Percentiles rank a stretch among this genome's conserved stretches.
These are phyloP conservation scores for Anguilla rostrata DNA, from an alignment of 2,113 vertebrate genomes.

Conservation along the genomic window DNA sequence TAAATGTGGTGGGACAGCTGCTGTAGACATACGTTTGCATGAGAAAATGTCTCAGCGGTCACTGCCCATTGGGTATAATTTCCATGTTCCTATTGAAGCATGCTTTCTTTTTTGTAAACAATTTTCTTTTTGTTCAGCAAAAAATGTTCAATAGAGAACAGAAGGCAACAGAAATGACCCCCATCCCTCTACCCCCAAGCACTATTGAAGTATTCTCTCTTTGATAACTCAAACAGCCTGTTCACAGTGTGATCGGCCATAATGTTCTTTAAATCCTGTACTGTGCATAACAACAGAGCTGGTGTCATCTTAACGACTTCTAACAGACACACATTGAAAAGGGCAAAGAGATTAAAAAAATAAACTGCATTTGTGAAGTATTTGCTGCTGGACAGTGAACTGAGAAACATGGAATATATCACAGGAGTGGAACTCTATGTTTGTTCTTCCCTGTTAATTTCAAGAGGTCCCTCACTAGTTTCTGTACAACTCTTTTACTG, in stretches of 20 bases:
- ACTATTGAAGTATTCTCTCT: background rate
- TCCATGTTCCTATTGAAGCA: background rate
- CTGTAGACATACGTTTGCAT: background rate
- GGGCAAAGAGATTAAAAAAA: background rate
- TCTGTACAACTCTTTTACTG: too few relatives aligned
- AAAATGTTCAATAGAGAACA: background rate
- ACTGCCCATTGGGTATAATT: background rate
- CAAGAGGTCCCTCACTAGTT: background rate
- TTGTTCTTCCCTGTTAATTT: background rate
- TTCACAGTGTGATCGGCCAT: background rate
- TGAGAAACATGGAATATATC: background rate
- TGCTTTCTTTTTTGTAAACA: background rate
- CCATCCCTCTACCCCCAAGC: background rate
- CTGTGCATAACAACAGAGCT: background rate
- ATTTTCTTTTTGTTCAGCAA: background rate
- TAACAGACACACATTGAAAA: background rate
- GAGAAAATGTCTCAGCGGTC: background rate
- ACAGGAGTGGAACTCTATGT: background rate
- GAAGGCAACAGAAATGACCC: background rate
- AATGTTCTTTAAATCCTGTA: background rate
- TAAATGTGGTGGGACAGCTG: background rate
- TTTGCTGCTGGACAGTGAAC: background rate
- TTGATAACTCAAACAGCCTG: background rate
- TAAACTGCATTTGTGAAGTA: background rate
- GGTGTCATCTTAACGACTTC: background rate